phyloP scores from a whole-genome alignment of 2,113 vertebrate genomes.

The Alces alces region DNA sequence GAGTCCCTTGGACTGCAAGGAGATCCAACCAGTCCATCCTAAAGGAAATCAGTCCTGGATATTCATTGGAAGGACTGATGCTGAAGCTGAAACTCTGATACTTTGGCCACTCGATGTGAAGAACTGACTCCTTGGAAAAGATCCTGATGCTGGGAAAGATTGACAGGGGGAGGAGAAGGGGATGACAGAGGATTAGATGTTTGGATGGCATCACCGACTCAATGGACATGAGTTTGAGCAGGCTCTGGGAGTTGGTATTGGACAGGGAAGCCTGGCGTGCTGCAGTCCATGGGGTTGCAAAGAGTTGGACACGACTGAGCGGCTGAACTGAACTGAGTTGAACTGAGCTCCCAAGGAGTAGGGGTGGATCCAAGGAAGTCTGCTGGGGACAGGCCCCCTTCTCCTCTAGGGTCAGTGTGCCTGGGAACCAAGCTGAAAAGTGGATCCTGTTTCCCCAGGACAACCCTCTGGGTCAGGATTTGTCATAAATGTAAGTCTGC shows the following conservation, averaged over 20 bases:
- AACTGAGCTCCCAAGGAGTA: not conserved
- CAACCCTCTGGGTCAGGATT: not conserved
- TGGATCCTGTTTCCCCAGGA: not conserved
- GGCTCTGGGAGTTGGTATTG: not conserved
- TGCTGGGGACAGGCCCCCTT: not conserved
- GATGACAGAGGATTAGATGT: not conserved
- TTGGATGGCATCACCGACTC: not conserved
- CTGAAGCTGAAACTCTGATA: not conserved
- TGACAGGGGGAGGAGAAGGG: not conserved
- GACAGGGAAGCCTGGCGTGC: not conserved
- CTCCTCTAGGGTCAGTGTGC: not conserved
- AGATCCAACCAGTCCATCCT: not conserved
- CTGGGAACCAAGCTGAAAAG: not conserved
- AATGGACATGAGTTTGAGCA: not conserved
- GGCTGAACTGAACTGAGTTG: not conserved
- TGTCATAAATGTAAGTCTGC: not conserved
- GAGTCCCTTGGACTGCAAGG: not conserved
- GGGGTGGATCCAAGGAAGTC: not conserved
- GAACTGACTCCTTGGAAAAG: not conserved
- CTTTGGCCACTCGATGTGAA: not conserved
- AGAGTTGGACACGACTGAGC: not conserved
- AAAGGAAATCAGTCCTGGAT: not conserved
- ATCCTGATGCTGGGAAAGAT: not conserved
- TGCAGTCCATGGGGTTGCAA: not conserved
- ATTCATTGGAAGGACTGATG: not conserved